phyloP scores from a whole-genome alignment of 2,888 invertebrate species.

The Drosophila atripex region DNA sequence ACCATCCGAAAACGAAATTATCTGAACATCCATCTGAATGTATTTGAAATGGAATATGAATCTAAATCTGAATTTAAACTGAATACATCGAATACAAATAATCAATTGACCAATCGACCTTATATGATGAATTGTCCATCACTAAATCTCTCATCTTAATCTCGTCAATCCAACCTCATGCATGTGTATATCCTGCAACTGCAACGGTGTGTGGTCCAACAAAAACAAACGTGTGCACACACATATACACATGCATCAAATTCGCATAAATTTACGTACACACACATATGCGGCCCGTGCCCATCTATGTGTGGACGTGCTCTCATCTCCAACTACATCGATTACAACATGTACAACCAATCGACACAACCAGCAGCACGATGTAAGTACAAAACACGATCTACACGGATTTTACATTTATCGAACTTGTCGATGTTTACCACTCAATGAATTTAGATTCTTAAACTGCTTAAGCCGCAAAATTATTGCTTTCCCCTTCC shows the following conservation, averaged over 20 bases:
- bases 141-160: constrained; percentile 28
- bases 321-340: constrained; percentile 52
- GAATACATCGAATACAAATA: constrained; percentile 20
- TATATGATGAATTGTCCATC: constrained; percentile 17
- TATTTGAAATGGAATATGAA: constrained; percentile 16
- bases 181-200: constrained; percentile 61
- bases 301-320: constrained; percentile 50
- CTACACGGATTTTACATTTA: constrained; percentile 71
- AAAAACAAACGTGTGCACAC: constrained; percentile 28
- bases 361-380: constrained; percentile 83
- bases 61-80: constrained; percentile 2
- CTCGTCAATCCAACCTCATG: constrained; percentile 40
- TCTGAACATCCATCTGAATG: constrained; percentile 2
- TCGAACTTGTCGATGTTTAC: constrained; percentile 56
- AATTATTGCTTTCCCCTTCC: constrained; percentile 44
- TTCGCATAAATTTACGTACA: constrained; percentile 17
- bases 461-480: constrained; percentile 22
- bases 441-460: constrained; percentile 26
- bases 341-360: constrained; percentile 79
- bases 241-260: constrained; percentile 36
- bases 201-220: constrained; percentile 33
- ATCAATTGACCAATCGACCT: constrained; percentile 29
- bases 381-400: constrained; percentile 83
- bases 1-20: constrained; percentile 16
- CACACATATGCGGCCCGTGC: constrained; percentile 12